These are phyloP conservation scores for Trogon melanurus DNA, from an alignment of 2,113 vertebrate genomes.

Conservation along the genomic window DNA sequence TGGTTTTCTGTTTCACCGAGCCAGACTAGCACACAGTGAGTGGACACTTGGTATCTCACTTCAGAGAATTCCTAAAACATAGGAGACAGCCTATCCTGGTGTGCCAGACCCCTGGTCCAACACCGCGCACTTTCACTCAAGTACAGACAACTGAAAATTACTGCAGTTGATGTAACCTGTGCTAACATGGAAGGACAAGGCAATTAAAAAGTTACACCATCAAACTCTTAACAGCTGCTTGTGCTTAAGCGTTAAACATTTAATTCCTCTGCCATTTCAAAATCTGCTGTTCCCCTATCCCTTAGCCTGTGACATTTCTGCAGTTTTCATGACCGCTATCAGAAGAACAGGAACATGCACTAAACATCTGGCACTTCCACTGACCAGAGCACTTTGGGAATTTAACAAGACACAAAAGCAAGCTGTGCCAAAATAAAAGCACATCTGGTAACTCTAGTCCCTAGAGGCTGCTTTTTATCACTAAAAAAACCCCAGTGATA, in stretches of 20 bases:
- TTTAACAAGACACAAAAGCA: constrained; percentile 39
- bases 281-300: background rate
- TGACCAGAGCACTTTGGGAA: constrained; percentile 22
- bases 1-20: background rate
- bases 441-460: constrained; percentile 21
- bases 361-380: constrained; percentile 43
- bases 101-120: background rate
- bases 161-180: background rate
- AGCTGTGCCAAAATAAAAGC: constrained; percentile 46
- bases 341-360: background rate
- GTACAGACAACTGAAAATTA: background rate
- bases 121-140: background rate
- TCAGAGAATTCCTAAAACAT: background rate
- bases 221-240: background rate
- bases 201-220: background rate
- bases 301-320: background rate
- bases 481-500: background rate
- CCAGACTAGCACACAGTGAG: background rate
- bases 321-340: background rate
- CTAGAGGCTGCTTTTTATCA: background rate
- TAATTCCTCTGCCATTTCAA: background rate
- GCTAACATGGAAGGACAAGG: background rate
- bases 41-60: background rate
- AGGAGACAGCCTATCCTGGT: background rate
- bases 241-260: background rate